Evolutionary conservation across 2,113 vertebrate species (phyloP).

Genomic region (Caloenas nicobarica): DNA sequence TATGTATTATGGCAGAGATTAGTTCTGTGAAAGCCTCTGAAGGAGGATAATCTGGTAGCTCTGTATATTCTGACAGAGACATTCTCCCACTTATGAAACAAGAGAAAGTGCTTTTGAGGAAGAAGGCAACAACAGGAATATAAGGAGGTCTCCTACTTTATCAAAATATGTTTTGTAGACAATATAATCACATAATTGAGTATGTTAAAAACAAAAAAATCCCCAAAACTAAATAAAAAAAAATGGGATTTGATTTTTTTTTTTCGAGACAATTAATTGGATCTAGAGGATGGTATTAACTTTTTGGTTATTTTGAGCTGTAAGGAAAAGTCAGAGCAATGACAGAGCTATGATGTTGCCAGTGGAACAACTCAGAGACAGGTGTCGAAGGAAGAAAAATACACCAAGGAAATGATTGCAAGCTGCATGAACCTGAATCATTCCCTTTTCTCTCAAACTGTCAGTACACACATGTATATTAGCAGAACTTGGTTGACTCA

Average conservation of each 20-base stretch:
- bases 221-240: background rate
- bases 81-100: slow-evolving; percentile 6
- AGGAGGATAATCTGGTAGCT: slow-evolving; percentile 56
- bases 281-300: background rate
- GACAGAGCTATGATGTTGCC: background rate
- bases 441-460: background rate
- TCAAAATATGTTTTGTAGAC: background rate
- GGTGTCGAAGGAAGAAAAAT: slow-evolving; percentile 12
- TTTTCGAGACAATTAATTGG: background rate
- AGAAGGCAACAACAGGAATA: background rate
- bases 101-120: slow-evolving; percentile 31
- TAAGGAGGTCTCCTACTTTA: background rate
- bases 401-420: background rate
- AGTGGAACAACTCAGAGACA: background rate
- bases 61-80: slow-evolving; percentile 20
- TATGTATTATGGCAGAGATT: slow-evolving; percentile 63
- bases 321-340: background rate
- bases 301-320: background rate
- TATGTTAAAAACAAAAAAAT: background rate
- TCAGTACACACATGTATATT: background rate
- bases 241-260: background rate
- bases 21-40: slow-evolving; percentile 57
- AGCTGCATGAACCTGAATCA: background rate
- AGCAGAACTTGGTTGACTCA: background rate
- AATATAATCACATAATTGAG: background rate